Percentiles rank a stretch among this genome's conserved stretches.
Conservation (phyloP, 53 echinoderm and acorn worm species). For the Holothuria leucospilota region DNA sequence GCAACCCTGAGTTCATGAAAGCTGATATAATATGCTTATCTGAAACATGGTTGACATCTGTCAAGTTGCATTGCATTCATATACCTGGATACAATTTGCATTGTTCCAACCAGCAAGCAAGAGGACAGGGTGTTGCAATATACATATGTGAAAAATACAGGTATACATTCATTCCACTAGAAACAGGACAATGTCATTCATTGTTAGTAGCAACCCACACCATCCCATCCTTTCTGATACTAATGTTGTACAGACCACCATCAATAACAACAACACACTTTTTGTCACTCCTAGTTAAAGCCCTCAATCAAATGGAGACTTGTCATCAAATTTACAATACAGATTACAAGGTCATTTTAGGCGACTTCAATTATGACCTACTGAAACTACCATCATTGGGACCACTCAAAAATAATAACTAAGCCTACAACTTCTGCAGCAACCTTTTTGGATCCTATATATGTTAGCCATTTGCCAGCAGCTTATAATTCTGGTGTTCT, state of each 20-base stretch:
- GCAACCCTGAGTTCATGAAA: constrained; percentile 17
- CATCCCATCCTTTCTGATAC: constrained; percentile 5
- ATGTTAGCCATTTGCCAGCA: neutral
- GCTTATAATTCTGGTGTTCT: too few species aligned
- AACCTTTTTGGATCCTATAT: constrained; percentile 9
- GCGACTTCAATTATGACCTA: constrained; percentile 30
- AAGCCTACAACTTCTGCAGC: constrained; percentile 11
- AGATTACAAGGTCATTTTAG: constrained; percentile 26
- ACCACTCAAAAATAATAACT: constrained; percentile 26
- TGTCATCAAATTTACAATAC: neutral
- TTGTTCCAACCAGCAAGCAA: constrained; percentile 3
- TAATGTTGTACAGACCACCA: constrained; percentile 27
- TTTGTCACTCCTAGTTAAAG: neutral
- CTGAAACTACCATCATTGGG: constrained; percentile 3
- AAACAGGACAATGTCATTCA: neutral
- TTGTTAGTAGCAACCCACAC: neutral
- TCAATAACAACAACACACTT: neutral
- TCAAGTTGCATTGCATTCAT: neutral
- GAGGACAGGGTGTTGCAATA: constrained; percentile 35
- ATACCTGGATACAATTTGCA: constrained; percentile 19
- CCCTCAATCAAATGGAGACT: constrained; percentile 22
- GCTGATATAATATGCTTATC: constrained; percentile 24
- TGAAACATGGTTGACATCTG: constrained; percentile 17
- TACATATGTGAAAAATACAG: neutral
- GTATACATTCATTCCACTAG: neutral